Percentiles rank a stretch among this genome's conserved stretches.
Conservation (phyloP, 2,888 invertebrate genomes). For the Trilocha varians region DNA sequence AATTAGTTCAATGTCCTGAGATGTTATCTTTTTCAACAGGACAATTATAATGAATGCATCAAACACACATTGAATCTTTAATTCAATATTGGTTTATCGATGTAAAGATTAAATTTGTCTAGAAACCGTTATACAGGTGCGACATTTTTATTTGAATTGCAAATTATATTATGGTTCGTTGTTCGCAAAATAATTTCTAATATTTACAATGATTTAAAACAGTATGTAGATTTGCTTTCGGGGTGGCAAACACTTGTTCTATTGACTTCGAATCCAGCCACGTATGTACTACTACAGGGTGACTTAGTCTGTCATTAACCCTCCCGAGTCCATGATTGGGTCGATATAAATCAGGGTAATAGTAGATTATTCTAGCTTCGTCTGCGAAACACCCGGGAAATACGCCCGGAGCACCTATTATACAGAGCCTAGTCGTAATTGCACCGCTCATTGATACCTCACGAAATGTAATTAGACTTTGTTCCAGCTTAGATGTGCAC, state of each 20-base stretch:
- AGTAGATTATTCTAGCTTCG: constrained; percentile 65
- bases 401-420: constrained; percentile 55
- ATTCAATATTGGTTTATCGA: background rate
- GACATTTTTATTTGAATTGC: constrained; percentile 18
- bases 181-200: constrained; percentile 7
- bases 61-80: background rate
- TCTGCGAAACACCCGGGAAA: constrained; percentile 62
- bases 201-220: background rate
- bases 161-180: constrained; percentile 14
- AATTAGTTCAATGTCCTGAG: background rate
- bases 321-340: constrained; percentile 50
- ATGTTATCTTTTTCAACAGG: background rate
- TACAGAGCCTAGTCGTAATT: constrained; percentile 58
- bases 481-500: constrained; percentile 49
- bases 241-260: constrained; percentile 27
- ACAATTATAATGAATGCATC: background rate
- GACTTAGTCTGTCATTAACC: constrained; percentile 56
- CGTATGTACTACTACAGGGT: constrained; percentile 49
- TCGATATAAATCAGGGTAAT: constrained; percentile 70
- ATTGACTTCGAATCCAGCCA: constrained; percentile 34
- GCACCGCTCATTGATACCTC: constrained; percentile 66
- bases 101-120: constrained; percentile 2
- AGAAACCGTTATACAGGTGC: constrained; percentile 16
- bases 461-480: constrained; percentile 66
- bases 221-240: constrained; percentile 11